Evolutionary conservation across 2,888 invertebrate genomes (phyloP), one percentile per base, ranked within the genome.

Genomic region (Ornithoptera alexandrae): DNA sequence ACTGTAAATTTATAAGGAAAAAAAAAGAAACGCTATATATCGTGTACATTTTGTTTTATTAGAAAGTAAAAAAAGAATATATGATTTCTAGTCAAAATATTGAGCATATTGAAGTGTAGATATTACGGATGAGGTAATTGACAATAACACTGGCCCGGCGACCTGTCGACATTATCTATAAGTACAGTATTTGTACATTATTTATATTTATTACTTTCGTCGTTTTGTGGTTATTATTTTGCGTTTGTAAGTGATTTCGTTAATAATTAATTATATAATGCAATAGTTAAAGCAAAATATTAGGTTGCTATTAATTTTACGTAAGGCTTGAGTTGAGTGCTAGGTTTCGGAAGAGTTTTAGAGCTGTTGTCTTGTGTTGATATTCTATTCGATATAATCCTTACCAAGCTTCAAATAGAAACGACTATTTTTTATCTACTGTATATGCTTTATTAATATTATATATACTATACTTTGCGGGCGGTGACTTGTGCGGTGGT

Each of bases 61-160:
- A 89, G 88, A 89, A 84, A 86, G 82, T 90, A 89, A 70, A 66
- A 62, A 88, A 88, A 53, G 53, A 90, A 90, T 89, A 46, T 46
- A 92, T 89, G 92, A 90, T 91, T 92, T 93, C 93, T 93, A 93
- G 93, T 93, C 93, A 93, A 91, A 91, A 89, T 90, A 91, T 92
- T 90, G 89, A 92, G 87, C 91, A 89, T 90, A 91, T 89, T 88
- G 87, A 89, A 87, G 84, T 87, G 90, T 92, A 92, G 89, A 88
- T 90, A 88, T 85, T 84, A 88, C 86, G 87, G 84, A 86, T 81
- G 87, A 87, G 84, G 88, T 90, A 91, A 88, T 89, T 93, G 93
- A 93, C 93, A 93, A 93, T 93, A 93, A 93, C 85, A 86, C 86
- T 77, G 90, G 90, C 88, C 89, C 88, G 88, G 81, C 83, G 81